Evolutionary conservation across 2,113 vertebrate genomes (phyloP).

Genomic region (Pavo muticus): DNA sequence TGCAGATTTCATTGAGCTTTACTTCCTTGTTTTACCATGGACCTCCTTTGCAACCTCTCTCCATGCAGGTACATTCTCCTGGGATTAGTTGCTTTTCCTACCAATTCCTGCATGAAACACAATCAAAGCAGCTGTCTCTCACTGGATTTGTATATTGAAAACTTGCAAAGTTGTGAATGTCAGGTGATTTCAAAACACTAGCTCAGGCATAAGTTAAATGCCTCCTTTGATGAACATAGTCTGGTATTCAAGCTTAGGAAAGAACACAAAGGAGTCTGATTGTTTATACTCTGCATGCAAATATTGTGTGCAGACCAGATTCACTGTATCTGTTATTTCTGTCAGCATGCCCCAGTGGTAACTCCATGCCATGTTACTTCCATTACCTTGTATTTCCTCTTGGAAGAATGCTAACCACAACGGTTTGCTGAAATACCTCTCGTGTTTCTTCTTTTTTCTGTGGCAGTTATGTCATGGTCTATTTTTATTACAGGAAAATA

Average conservation of each 20-base stretch:
- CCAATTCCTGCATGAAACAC: not conserved
- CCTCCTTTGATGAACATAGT: rapidly evolving
- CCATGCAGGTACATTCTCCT: not conserved
- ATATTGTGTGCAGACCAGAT: not conserved
- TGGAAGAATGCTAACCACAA: not conserved
- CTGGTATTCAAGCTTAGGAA: not conserved
- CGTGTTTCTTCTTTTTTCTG: not conserved
- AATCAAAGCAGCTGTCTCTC: not conserved
- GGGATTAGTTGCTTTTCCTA: not conserved
- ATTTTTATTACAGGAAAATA: not conserved
- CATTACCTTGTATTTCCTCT: not conserved
- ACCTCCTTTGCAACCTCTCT: not conserved
- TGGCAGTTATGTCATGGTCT: not conserved
- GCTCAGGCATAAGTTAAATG: not conserved
- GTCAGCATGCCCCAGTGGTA: not conserved
- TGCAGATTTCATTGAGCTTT: not conserved
- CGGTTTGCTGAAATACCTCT: not conserved
- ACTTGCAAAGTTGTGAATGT: not conserved
- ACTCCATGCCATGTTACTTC: not conserved
- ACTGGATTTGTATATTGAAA: not conserved
- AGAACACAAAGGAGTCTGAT: not conserved
- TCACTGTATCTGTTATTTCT: not conserved
- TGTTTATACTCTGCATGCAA: not conserved
- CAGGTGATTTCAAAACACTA: not conserved
- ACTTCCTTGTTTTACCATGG: not conserved